Evolutionary conservation across 2,113 vertebrate genomes (phyloP).

Genomic region (Gobius niger): DNA sequence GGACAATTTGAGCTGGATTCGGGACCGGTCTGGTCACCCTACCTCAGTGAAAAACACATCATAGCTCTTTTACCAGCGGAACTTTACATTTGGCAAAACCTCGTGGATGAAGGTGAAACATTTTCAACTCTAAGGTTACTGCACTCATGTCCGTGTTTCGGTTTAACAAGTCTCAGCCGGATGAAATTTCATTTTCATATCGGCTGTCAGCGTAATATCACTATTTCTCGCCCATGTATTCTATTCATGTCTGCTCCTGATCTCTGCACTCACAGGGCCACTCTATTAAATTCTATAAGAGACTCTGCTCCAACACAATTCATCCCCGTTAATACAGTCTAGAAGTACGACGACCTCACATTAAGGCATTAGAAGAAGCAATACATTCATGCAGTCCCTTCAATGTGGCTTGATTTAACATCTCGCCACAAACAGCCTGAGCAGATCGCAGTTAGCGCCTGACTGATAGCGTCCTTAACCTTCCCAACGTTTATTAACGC

Average conservation of each 20-base stretch:
- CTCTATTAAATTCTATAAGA: neutral
- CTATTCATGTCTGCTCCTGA: neutral
- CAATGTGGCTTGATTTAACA: neutral
- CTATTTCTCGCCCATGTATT: neutral
- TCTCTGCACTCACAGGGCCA: neutral
- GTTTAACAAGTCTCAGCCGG: neutral
- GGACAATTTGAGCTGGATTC: too few species aligned
- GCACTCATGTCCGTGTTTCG: too few species aligned
- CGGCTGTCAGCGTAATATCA: neutral
- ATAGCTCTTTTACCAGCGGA: too few species aligned
- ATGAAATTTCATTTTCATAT: neutral
- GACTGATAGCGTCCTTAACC: slow-evolving; percentile 3
- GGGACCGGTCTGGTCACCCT: too few species aligned
- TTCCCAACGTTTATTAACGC: slow-evolving; percentile 1
- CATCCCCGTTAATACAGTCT: neutral
- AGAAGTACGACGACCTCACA: neutral
- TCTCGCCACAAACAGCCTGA: neutral
- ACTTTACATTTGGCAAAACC: too few species aligned
- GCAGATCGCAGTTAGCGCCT: neutral
- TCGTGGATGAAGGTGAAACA: too few species aligned
- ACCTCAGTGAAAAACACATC: too few species aligned
- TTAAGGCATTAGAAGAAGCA: too few species aligned
- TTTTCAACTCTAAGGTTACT: too few species aligned
- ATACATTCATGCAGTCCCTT: neutral
- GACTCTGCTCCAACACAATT: neutral